These are phyloP conservation scores for Drosophila miranda DNA, from an alignment of 1,140 invertebrate species.

Conservation along the genomic window DNA sequence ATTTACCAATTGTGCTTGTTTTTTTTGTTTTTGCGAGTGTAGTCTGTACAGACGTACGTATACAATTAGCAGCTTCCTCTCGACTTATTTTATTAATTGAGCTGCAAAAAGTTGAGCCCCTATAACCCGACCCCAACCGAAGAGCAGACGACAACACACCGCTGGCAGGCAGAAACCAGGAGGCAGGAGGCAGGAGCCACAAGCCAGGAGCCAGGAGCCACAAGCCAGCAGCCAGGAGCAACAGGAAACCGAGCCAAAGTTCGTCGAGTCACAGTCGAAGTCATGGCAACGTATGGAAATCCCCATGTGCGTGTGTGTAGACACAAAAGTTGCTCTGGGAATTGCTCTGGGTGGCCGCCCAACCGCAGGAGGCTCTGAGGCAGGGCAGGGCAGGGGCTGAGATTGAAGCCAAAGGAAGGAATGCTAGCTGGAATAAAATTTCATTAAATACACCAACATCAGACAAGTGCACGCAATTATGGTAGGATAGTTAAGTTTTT, in stretches of 20 bases:
- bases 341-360: constrained; percentile 17
- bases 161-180: too few species aligned
- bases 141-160: too few species aligned
- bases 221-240: constrained; percentile 10
- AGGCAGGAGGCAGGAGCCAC: not conserved
- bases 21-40: constrained; percentile 14
- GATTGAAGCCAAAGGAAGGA: constrained; percentile 44
- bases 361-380: constrained; percentile 47
- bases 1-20: constrained; percentile 17
- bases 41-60: constrained; percentile 37
- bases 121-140: constrained; percentile 9
- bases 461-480: constrained; percentile 80
- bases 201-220: constrained; percentile 5
- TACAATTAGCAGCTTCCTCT: constrained; percentile 77
- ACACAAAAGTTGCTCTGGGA: constrained; percentile 72
- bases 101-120: constrained; percentile 67
- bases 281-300: constrained; percentile 68
- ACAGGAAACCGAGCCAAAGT: constrained; percentile 41
- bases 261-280: constrained; percentile 29
- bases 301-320: constrained; percentile 47
- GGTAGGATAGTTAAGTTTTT: constrained; percentile 80
- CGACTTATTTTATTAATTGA: constrained; percentile 79
- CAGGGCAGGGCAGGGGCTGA: constrained; percentile 14
- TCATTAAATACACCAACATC: constrained; percentile 79
- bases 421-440: constrained; percentile 68